Percentiles rank a stretch among this genome's conserved stretches.
phyloP scores from a whole-genome alignment of 2,797 vertebrate species.

The Lycodopsis pacificus region DNA sequence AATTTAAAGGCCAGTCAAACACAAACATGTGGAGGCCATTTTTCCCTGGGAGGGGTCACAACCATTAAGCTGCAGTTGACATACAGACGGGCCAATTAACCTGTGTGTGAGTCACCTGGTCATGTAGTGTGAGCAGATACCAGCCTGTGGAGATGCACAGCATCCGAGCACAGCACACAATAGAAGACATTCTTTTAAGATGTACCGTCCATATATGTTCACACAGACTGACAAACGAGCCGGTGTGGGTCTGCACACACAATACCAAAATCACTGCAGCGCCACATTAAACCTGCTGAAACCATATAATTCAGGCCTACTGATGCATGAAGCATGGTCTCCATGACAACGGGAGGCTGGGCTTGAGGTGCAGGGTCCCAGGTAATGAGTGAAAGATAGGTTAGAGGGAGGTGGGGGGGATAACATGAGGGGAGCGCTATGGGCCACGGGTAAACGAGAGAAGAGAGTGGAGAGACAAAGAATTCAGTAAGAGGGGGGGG shows the following conservation, averaged over 20 bases:
- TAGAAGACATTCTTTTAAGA: conserved; percentile 3
- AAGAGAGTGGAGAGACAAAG: conserved; percentile 28
- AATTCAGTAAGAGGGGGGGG: background rate
- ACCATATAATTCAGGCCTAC: conserved; percentile 51
- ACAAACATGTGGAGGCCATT: conserved; percentile 27
- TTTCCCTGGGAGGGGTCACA: conserved; percentile 27
- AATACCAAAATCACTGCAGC: conserved; percentile 41
- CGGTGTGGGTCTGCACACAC: background rate
- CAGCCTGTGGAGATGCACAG: conserved; percentile 9
- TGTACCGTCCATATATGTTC: background rate
- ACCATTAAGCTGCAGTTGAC: conserved; percentile 45
- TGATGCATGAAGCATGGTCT: conserved; percentile 65
- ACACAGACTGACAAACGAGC: background rate
- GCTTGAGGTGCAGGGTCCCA: conserved; percentile 71
- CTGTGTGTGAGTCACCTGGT: conserved; percentile 53
- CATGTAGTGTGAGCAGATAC: conserved; percentile 11
- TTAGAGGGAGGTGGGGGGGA: conserved; percentile 40
- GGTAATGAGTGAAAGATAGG: conserved; percentile 73
- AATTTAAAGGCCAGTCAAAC: conserved; percentile 45
- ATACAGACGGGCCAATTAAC: conserved; percentile 51
- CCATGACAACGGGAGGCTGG: conserved; percentile 77
- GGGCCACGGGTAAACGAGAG: conserved; percentile 28
- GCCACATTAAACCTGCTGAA: conserved; percentile 50
- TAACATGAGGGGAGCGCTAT: conserved; percentile 43
- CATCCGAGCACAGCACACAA: background rate